Evolutionary conservation across 37 sponge, comb jelly and placozoan species (phyloP).

Genomic region (Lycopodina hypogea): DNA sequence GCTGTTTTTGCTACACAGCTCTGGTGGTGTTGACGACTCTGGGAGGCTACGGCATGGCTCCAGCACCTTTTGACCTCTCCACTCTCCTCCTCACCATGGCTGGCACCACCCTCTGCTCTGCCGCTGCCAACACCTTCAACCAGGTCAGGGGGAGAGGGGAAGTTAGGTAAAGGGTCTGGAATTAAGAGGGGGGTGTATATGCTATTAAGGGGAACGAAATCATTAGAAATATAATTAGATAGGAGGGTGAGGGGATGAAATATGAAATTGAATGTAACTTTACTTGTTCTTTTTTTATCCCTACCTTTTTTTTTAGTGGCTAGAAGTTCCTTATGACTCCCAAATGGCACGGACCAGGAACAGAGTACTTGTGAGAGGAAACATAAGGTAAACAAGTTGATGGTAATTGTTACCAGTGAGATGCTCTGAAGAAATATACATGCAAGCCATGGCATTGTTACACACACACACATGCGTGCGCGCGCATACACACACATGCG

Average conservation of each 20-base stretch:
- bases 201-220: not conserved
- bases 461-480: not conserved
- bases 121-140: slow-evolving; percentile 90
- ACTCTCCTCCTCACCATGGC: slow-evolving; percentile 54
- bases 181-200: not conserved
- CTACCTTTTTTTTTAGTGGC: slow-evolving; percentile 42
- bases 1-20: slow-evolving; percentile 18
- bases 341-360: slow-evolving; percentile 91
- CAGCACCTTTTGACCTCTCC: slow-evolving; percentile 50
- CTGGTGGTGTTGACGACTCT: slow-evolving; percentile 94
- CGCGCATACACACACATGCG: not conserved
- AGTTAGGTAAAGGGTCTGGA: not conserved
- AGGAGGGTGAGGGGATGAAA: too few relatives aligned
- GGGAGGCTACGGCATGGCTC: slow-evolving; percentile 86
- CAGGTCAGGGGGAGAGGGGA: slow-evolving; percentile 61
- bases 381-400: slow-evolving; percentile 57
- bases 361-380: slow-evolving; percentile 84
- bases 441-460: not conserved
- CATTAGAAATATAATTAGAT: not conserved
- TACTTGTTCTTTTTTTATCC: not conserved
- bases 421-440: not conserved
- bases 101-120: slow-evolving; percentile 92
- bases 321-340: slow-evolving; percentile 93
- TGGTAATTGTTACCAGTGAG: not conserved
- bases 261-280: too few relatives aligned